A percentile compares a stretch with the other conserved stretches of the same genome.
phyloP scores from a whole-genome alignment of 2,113 vertebrate species.

The Psittacula cyanocephala region DNA sequence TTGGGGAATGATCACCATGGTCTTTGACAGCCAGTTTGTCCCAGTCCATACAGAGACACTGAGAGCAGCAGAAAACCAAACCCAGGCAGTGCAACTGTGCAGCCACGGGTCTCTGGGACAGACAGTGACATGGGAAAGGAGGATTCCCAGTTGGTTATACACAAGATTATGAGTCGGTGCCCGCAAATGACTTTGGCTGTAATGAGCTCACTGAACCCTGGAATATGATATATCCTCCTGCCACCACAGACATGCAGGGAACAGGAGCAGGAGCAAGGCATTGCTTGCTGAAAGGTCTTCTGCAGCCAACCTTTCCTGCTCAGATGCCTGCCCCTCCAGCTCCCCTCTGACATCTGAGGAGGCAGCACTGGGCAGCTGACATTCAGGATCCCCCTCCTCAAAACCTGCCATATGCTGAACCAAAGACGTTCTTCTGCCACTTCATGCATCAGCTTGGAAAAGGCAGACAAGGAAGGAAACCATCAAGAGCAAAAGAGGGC shows the following conservation, averaged over 20 bases:
- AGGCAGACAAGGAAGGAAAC: not conserved
- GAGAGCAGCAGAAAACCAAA: not conserved
- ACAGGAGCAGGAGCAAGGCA: not conserved
- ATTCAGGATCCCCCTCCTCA: not conserved
- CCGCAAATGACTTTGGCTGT: not conserved
- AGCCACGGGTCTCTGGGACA: not conserved
- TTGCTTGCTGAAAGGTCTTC: not conserved
- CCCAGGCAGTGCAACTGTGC: not conserved
- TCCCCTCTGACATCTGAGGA: not conserved
- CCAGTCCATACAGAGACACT: not conserved
- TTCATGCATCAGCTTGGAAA: not conserved
- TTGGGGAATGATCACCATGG: not conserved
- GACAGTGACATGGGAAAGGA: not conserved
- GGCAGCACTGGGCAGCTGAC: not conserved
- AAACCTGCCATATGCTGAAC: not conserved
- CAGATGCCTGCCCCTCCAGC: not conserved
- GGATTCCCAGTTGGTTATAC: not conserved
- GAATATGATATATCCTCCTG: not conserved
- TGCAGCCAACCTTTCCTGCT: not conserved
- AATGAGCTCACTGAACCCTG: not conserved
- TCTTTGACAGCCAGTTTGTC: not conserved
- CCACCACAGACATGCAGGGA: not conserved
- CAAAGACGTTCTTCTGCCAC: not conserved
- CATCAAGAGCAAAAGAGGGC: fast-evolving
- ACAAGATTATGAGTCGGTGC: not conserved